A percentile compares a stretch with the other conserved stretches of the same genome.
Conservation (phyloP, 2,797 vertebrate genomes). For the Mormyrus proboscirostris region DNA sequence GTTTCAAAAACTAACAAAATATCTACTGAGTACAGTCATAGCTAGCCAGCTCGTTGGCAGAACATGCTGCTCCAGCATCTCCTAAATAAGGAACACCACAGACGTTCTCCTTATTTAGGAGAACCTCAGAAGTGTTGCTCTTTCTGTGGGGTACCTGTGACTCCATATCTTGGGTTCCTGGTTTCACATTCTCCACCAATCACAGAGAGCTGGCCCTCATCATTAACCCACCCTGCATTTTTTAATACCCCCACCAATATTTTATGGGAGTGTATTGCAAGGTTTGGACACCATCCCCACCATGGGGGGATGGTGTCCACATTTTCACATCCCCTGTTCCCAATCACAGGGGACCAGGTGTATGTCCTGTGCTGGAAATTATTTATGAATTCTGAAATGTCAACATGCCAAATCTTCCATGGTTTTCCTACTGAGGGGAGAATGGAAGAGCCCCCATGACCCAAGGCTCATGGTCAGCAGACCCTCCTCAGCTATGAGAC, state of each 20-base stretch:
- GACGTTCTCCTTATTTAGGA: neutral
- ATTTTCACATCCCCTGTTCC: neutral
- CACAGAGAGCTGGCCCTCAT: neutral
- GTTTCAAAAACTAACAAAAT: neutral
- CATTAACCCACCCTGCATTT: neutral
- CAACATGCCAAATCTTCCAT: neutral
- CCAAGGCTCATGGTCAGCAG: neutral
- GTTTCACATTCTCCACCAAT: neutral
- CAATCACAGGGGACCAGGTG: neutral
- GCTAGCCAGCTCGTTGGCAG: neutral
- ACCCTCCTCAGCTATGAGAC: neutral
- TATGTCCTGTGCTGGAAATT: neutral
- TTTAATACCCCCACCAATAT: neutral
- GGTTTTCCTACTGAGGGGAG: neutral
- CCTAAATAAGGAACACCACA: neutral
- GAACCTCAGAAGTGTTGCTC: neutral
- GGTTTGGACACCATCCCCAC: neutral
- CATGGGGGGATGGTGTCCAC: neutral
- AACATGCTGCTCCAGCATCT: neutral
- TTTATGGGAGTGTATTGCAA: neutral
- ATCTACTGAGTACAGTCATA: neutral
- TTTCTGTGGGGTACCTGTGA: neutral
- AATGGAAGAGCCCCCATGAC: neutral
- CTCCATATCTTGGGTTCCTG: neutral
- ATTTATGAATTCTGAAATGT: slow-evolving; percentile 11